Evolutionary conservation across 2,113 vertebrate genomes (phyloP).

Genomic region (Vimba vimba): DNA sequence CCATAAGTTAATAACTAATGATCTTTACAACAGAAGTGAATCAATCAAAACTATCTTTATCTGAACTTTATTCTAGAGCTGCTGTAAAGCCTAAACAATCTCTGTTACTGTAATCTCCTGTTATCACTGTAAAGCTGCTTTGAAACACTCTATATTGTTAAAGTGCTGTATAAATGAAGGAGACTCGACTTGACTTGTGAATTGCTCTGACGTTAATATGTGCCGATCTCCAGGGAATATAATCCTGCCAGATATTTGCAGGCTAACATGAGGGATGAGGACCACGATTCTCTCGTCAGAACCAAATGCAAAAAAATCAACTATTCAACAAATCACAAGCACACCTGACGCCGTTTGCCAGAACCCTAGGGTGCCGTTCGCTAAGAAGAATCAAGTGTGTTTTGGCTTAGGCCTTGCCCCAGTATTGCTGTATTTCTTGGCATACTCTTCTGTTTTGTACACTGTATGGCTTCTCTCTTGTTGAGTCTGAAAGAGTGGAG

Average conservation of each 20-base stretch:
- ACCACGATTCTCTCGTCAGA: not conserved
- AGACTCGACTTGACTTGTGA: not conserved
- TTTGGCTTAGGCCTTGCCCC: not conserved
- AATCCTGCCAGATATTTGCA: not conserved
- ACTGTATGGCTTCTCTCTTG: not conserved
- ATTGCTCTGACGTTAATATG: constrained; percentile 8
- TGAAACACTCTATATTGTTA: too few species aligned
- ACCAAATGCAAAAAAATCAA: not conserved
- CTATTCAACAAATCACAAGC: not conserved
- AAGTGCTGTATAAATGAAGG: too few species aligned
- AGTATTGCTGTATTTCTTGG: constrained; percentile 23
- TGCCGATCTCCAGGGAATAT: not conserved
- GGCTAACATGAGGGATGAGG: not conserved
- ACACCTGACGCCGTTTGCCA: constrained; percentile 18
- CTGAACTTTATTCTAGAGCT: too few species aligned
- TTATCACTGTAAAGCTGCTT: too few species aligned
- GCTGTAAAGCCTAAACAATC: too few species aligned
- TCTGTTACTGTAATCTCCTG: too few species aligned
- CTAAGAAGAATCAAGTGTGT: not conserved
- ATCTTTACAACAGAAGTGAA: too few species aligned
- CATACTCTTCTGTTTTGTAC: not conserved
- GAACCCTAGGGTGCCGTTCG: not conserved
- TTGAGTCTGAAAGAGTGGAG: constrained; percentile 13
- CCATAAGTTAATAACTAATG: too few species aligned
- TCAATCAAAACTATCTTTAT: too few species aligned